Conservation (phyloP, 2,113 vertebrate species). For the Erythrocebus patas region DNA sequence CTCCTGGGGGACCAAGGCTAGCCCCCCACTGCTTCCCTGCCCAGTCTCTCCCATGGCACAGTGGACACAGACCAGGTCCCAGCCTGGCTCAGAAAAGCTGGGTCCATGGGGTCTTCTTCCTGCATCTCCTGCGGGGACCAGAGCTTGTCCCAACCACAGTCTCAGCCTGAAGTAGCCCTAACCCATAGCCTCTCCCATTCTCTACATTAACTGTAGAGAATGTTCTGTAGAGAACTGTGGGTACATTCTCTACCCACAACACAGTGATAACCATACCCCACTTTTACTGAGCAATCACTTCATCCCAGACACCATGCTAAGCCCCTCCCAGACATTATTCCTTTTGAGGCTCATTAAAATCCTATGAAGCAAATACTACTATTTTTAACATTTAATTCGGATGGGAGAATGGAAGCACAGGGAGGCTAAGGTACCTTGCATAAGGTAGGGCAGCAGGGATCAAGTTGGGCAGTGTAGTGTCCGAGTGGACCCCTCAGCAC, state of each 20-base stretch:
- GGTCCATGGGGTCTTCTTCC: background rate
- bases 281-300: background rate
- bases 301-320: background rate
- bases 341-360: background rate
- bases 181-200: background rate
- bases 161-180: background rate
- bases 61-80: background rate
- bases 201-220: too few relatives aligned
- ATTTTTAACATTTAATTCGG: background rate
- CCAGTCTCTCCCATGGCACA: background rate
- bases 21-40: background rate
- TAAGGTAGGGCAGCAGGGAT: background rate
- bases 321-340: background rate
- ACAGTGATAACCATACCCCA: rapidly evolving
- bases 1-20: background rate
- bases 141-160: background rate
- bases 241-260: background rate
- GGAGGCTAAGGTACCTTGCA: background rate
- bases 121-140: background rate
- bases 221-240: too few relatives aligned
- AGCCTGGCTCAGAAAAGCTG: background rate
- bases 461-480: background rate
- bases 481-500: background rate
- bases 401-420: background rate
- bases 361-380: background rate